phyloP scores from a whole-genome alignment of 2,797 vertebrate species.

The Malurus leucopterus region DNA sequence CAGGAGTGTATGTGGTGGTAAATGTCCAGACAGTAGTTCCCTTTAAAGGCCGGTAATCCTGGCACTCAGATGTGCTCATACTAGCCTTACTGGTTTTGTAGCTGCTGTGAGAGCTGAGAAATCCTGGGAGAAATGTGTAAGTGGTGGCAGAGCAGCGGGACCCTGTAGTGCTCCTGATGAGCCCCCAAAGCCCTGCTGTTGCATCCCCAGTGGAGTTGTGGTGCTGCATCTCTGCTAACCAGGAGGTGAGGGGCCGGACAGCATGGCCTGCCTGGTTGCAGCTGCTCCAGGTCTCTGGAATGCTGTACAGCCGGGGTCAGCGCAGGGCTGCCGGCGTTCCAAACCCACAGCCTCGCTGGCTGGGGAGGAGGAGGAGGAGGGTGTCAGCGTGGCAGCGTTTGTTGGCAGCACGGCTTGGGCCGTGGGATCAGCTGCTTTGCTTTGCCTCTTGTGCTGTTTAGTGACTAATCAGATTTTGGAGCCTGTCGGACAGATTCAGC shows the following conservation, averaged over 20 bases:
- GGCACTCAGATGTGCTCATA: not conserved
- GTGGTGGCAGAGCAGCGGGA: not conserved
- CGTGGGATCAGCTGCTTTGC: slow-evolving; percentile 22
- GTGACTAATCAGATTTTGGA: slow-evolving; percentile 65
- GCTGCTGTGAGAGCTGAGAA: not conserved
- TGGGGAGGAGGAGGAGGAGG: not conserved
- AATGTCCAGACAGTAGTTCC: not conserved
- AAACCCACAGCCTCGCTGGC: rapidly evolving
- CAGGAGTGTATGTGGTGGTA: not conserved
- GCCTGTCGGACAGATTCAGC: slow-evolving; percentile 50
- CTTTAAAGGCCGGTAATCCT: not conserved
- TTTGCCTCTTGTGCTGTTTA: slow-evolving; percentile 34
- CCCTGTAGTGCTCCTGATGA: rapidly evolving
- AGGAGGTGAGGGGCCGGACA: not conserved
- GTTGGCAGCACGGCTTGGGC: not conserved
- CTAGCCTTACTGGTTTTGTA: not conserved
- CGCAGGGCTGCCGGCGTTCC: rapidly evolving
- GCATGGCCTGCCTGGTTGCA: not conserved
- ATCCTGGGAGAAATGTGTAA: not conserved
- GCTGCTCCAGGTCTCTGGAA: not conserved
- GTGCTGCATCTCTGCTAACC: rapidly evolving
- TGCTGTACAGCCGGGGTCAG: rapidly evolving
- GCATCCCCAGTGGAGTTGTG: not conserved
- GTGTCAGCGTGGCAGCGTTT: rapidly evolving
- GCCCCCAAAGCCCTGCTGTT: not conserved